These are phyloP conservation scores for Perognathus longimembris DNA, from an alignment of 2,113 vertebrate species.

Conservation along the genomic window DNA sequence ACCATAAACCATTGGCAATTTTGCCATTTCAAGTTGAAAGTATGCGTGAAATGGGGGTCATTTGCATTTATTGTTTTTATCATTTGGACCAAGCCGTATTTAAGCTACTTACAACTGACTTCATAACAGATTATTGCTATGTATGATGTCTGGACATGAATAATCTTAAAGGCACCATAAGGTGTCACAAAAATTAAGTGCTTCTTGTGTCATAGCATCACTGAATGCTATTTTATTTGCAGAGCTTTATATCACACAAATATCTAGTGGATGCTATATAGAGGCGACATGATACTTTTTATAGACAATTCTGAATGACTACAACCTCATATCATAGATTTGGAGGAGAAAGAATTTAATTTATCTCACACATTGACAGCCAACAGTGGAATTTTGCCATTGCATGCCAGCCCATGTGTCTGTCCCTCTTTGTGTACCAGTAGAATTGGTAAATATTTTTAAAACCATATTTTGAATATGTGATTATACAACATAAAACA, in stretches of 20 bases:
- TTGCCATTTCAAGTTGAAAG: constrained; percentile 60
- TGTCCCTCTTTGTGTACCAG: background rate
- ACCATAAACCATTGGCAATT: background rate
- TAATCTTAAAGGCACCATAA: constrained; percentile 57
- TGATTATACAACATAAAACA: background rate
- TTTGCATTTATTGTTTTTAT: constrained; percentile 69
- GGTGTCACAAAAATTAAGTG: constrained; percentile 70
- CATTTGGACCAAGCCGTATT: constrained; percentile 60
- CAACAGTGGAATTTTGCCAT: constrained; percentile 7
- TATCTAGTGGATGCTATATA: background rate
- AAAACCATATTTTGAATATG: background rate
- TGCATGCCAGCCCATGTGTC: background rate
- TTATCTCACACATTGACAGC: background rate
- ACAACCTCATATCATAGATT: constrained; percentile 22
- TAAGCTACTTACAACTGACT: constrained; percentile 61
- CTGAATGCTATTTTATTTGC: constrained; percentile 62
- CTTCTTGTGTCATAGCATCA: background rate
- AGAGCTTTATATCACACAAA: constrained; percentile 49
- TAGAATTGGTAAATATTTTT: background rate
- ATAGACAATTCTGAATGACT: constrained; percentile 2
- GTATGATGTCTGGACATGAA: constrained; percentile 18
- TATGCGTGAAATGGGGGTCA: background rate
- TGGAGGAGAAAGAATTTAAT: constrained; percentile 23
- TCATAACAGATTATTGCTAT: constrained; percentile 61
- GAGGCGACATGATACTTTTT: constrained; percentile 13